Base-by-base conservation (phyloP, 2,797 vertebrate genomes). In the Myripristis murdjan region DNA sequence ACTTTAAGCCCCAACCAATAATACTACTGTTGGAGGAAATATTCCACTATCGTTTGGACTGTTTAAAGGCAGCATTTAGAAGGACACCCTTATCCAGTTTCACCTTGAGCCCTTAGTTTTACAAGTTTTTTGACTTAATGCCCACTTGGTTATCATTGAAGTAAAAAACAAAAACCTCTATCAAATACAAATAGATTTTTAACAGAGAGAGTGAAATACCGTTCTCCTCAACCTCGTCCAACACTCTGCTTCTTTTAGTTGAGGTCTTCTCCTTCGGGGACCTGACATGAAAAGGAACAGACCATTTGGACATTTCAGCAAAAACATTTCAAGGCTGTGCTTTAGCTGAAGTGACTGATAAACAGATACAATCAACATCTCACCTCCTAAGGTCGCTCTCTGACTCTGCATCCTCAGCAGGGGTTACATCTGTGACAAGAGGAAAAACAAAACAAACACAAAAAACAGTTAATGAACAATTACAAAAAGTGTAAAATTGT, bases 201-300 rank as follows among this genome's bases (percentile, higher is more conserved):
- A 63, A 48, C 12, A 48, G 26, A 9, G 54, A 39, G 35, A 8
- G 12, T 4, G 22, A 51, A 47, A 62, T 85, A 93, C 89, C 90
- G 10, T 85, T 69, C 1, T 76, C 64, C 2, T 85, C 91, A 43
- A 94, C 91, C 0, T 95, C 93, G 8, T 95, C 86, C 4, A 95
- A 59, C 66, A 93, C 76, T 83, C 95, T 81, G 33, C 56, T 91
- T 86, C 95, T 93, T 89, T 97, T 96, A 23, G 72, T 7, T 5
- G 4, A 82, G 15, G 61, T 83, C 64, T 91, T 94, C 56, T 84
- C 71, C 26, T 83, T 26, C 26, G 4, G 69, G 35, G 87, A 76
- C 52, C 93, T 94, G 75, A 23, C 41, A 60, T 23, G 31, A 18
- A 60, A 35, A 79, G 6, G 5, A 68, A 63, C 10, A 82, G 24